Evolutionary conservation across 2,888 invertebrate genomes (phyloP).

Genomic region (Lithophane semibrunnea): DNA sequence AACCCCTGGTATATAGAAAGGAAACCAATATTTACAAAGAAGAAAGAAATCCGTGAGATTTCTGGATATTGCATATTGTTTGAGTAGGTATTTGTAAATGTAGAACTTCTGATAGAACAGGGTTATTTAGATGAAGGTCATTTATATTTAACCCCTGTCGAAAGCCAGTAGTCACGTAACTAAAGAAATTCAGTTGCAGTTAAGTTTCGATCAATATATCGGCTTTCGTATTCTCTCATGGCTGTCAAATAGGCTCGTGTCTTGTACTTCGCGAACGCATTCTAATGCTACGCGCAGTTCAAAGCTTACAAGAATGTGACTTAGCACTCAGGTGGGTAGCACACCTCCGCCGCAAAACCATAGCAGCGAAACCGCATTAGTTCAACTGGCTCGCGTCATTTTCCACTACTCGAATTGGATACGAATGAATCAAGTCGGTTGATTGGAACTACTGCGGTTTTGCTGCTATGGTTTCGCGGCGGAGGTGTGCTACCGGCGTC

Average conservation of each 20-base stretch:
- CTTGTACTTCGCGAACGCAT: neutral
- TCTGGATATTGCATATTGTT: neutral
- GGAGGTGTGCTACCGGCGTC: too few species aligned
- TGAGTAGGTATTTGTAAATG: neutral
- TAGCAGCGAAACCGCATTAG: too few species aligned
- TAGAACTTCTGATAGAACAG: neutral
- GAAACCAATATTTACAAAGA: conserved; percentile 34
- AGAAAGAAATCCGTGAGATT: too few species aligned
- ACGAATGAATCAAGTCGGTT: too few species aligned
- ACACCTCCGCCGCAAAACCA: too few species aligned
- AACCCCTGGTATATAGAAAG: conserved; percentile 1
- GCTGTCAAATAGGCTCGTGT: neutral
- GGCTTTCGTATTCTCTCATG: neutral
- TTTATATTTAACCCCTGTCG: neutral
- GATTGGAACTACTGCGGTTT: too few species aligned
- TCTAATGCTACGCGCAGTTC: neutral
- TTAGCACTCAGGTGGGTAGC: too few species aligned
- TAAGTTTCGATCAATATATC: neutral
- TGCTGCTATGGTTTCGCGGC: too few species aligned
- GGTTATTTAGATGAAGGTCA: neutral
- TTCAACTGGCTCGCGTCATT: too few species aligned
- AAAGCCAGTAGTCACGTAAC: neutral
- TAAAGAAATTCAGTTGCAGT: too few species aligned
- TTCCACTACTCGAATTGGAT: too few species aligned
- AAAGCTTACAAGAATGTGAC: too few species aligned